Percentiles rank a stretch among this genome's conserved stretches.
Conservation (phyloP, 1,140 invertebrate species). For the Sinonovacula constricta region DNA sequence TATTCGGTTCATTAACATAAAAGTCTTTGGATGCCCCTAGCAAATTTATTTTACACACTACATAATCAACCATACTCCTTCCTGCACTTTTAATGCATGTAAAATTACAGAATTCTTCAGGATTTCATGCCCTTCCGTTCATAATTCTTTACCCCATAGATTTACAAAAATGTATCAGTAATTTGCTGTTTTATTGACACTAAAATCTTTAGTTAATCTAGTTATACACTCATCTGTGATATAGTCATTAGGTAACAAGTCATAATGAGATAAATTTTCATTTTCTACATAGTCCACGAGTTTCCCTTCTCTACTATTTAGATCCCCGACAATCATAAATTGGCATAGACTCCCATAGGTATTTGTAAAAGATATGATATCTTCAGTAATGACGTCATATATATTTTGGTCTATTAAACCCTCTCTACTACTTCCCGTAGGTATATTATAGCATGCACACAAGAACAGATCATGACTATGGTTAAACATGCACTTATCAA, state of each 20-base stretch:
- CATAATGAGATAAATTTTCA: background rate
- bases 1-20: constrained; percentile 7
- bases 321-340: background rate
- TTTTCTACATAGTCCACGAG: background rate
- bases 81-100: background rate
- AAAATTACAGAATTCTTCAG: background rate
- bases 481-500: background rate
- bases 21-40: background rate
- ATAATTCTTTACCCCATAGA: background rate
- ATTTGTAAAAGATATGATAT: background rate
- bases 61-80: constrained; percentile 3
- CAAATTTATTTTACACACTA: background rate
- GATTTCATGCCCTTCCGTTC: background rate
- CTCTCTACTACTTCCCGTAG: background rate
- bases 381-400: background rate
- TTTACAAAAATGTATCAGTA: constrained; percentile 4
- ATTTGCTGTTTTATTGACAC: background rate
- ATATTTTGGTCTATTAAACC: background rate
- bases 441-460: too few relatives aligned
- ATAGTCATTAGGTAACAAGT: constrained; percentile 1
- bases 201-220: too few relatives aligned
- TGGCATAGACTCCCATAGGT: background rate
- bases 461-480: background rate
- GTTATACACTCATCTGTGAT: background rate
- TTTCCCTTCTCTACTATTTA: constrained; percentile 1